Evolutionary conservation across 1,140 invertebrate species (phyloP).

Genomic region (Caenorhabditis latens): DNA sequence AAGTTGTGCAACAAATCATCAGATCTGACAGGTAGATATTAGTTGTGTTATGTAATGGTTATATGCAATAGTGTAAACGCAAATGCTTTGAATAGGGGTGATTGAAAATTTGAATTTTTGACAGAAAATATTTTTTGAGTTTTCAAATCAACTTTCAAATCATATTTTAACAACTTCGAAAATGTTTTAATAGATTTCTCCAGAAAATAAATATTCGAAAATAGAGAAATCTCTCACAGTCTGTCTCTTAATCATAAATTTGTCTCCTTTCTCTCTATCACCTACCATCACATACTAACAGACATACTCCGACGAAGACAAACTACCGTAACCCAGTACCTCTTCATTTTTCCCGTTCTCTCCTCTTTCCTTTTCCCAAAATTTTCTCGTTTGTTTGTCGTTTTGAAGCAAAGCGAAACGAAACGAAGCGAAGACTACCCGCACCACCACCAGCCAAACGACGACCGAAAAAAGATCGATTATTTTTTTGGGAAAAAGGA

Average conservation of each 20-base stretch:
- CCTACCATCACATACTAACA: not conserved
- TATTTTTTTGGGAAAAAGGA: not conserved
- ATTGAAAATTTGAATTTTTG: too few relatives aligned
- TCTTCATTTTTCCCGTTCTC: not conserved
- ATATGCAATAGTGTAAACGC: too few relatives aligned
- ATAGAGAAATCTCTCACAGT: not conserved
- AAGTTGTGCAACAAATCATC: too few relatives aligned
- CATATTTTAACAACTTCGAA: too few relatives aligned
- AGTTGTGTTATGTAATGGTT: too few relatives aligned
- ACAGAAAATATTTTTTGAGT: too few relatives aligned
- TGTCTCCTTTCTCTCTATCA: not conserved
- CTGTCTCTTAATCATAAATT: too few relatives aligned
- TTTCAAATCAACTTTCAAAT: too few relatives aligned
- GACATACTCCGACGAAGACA: not conserved
- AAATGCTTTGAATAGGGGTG: too few relatives aligned
- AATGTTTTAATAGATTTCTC: too few relatives aligned
- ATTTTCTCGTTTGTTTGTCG: constrained; percentile 17
- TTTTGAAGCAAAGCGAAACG: constrained; percentile 39
- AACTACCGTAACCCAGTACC: not conserved
- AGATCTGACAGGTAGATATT: too few relatives aligned
- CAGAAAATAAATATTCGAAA: not conserved
- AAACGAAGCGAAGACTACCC: not conserved
- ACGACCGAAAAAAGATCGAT: constrained; percentile 19
- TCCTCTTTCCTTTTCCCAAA: not conserved
- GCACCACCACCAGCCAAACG: not conserved